A percentile compares a stretch with the other conserved stretches of the same genome.
Evolutionary conservation across 2,797 vertebrate species (phyloP).

Genomic region (Poecilia velifera): DNA sequence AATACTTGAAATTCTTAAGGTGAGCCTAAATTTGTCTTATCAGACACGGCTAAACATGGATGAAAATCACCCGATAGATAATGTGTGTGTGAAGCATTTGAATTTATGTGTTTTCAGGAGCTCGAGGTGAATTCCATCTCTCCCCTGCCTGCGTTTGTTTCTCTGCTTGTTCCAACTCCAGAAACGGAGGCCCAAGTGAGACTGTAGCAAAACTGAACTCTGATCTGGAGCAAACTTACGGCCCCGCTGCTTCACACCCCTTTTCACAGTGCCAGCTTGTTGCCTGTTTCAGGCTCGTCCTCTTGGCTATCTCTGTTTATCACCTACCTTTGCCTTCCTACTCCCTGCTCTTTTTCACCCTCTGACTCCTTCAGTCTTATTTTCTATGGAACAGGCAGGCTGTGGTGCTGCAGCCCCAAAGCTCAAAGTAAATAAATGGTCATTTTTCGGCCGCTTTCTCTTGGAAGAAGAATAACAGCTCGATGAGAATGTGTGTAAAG

Average conservation of each 20-base stretch:
- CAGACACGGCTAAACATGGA: constrained; percentile 48
- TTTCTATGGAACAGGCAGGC: constrained; percentile 56
- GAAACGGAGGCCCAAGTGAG: constrained; percentile 69
- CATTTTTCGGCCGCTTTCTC: constrained; percentile 78
- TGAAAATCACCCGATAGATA: constrained; percentile 57
- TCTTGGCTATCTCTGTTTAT: constrained; percentile 50
- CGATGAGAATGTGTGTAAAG: constrained; percentile 66
- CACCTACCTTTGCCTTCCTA: constrained; percentile 47
- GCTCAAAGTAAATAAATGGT: constrained; percentile 81
- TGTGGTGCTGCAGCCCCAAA: constrained; percentile 63
- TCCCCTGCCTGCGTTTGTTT: constrained; percentile 53
- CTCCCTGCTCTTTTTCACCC: constrained; percentile 39
- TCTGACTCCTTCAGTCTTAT: constrained; percentile 37
- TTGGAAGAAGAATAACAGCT: constrained; percentile 77
- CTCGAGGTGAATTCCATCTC: constrained; percentile 45
- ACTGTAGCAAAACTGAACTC: constrained; percentile 68
- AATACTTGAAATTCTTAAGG: constrained; percentile 69
- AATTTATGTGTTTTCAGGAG: constrained; percentile 59
- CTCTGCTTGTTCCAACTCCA: constrained; percentile 54
- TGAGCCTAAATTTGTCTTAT: constrained; percentile 64
- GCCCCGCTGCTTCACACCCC: constrained; percentile 52
- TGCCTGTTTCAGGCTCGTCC: constrained; percentile 39
- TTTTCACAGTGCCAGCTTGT: constrained; percentile 43
- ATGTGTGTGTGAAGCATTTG: constrained; percentile 51
- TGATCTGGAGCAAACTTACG: constrained; percentile 64